phyloP scores from a whole-genome alignment of 2,888 invertebrate species.

The Brachypterus glaber region DNA sequence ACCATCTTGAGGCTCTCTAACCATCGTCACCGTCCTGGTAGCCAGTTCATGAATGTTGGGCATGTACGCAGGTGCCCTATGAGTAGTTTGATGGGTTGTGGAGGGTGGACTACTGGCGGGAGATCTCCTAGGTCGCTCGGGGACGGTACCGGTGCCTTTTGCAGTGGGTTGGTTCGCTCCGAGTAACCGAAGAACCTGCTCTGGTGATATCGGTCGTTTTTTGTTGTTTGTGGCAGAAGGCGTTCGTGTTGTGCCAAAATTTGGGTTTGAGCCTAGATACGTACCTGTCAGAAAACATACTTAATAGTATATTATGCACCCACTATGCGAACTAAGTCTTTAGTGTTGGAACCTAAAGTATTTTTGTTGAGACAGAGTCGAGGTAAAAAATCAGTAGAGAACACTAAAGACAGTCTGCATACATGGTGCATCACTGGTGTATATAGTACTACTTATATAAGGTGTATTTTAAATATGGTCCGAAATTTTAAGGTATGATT shows the following conservation, averaged over 20 bases:
- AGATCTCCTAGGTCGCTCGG: slow-evolving; percentile 43
- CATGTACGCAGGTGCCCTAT: slow-evolving; percentile 37
- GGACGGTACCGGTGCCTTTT: slow-evolving; percentile 24
- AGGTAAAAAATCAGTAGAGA: too few relatives aligned
- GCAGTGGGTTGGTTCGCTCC: slow-evolving; percentile 27
- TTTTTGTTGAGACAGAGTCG: too few relatives aligned
- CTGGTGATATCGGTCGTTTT: slow-evolving; percentile 75
- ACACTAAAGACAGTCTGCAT: too few relatives aligned
- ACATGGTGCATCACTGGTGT: too few relatives aligned
- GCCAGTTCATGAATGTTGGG: slow-evolving; percentile 64
- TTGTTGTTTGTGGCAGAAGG: slow-evolving; percentile 48
- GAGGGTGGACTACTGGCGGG: slow-evolving; percentile 65
- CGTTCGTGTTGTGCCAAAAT: slow-evolving; percentile 33
- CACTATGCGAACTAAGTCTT: too few relatives aligned
- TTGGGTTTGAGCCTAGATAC: slow-evolving; percentile 60
- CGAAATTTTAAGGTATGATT: too few relatives aligned
- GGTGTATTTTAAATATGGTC: too few relatives aligned
- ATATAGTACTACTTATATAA: too few relatives aligned
- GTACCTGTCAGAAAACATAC: too few relatives aligned
- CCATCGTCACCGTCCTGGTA: slow-evolving; percentile 79
- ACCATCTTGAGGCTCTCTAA: slow-evolving; percentile 68
- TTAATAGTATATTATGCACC: too few relatives aligned
- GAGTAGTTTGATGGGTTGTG: slow-evolving; percentile 60
- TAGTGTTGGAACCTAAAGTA: too few relatives aligned
- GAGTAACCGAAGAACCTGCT: slow-evolving; percentile 50